Conservation (phyloP, 1,140 invertebrate species). For the Hylaeus volcanicus region DNA sequence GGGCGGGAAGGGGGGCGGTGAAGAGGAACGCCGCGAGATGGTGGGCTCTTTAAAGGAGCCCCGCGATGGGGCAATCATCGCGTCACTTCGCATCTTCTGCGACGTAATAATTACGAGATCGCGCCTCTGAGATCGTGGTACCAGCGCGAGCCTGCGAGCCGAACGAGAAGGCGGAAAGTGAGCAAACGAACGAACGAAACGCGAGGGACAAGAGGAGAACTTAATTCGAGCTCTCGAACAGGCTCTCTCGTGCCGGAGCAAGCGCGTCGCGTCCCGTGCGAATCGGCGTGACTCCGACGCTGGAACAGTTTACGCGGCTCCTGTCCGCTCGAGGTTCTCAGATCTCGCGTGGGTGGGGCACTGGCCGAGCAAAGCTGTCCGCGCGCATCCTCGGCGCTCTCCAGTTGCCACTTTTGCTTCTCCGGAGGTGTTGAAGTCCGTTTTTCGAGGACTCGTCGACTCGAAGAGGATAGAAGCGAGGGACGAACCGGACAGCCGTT, state of each 20-base stretch:
- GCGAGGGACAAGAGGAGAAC: conserved; percentile 29
- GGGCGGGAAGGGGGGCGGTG: background rate
- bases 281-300: conserved; percentile 44
- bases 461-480: too few relatives aligned
- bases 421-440: too few relatives aligned
- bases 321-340: conserved; percentile 37
- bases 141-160: conserved; percentile 26
- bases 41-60: conserved; percentile 42
- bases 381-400: background rate
- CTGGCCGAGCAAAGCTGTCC: background rate
- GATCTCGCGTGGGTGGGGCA: conserved; percentile 14
- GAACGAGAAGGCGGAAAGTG: conserved; percentile 38
- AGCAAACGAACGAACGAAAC: conserved; percentile 24
- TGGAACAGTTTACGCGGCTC: background rate
- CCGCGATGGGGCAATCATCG: conserved; percentile 67
- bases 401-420: too few relatives aligned
- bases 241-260: conserved; percentile 11
- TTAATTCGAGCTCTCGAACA: conserved; percentile 52
- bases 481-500: too few relatives aligned
- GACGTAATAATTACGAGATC: conserved; percentile 70
- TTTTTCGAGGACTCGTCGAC: too few relatives aligned
- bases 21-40: background rate
- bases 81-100: conserved; percentile 63
- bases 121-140: conserved; percentile 55
- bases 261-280: conserved; percentile 5